Evolutionary conservation across 1,140 invertebrate species (phyloP).

Genomic region (Dendrolimus punctatus): DNA sequence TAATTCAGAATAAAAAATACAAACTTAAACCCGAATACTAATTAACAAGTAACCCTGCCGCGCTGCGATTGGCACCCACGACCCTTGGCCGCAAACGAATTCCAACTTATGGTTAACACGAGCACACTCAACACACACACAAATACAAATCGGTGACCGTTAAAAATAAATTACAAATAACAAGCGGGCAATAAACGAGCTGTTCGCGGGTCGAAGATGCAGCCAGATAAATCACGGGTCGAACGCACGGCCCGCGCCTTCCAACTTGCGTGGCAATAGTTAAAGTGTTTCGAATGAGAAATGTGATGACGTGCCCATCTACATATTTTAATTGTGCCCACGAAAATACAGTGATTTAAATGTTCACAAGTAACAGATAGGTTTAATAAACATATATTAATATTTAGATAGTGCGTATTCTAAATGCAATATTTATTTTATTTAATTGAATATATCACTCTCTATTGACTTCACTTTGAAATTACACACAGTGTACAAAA

Average conservation of each 20-base stretch:
- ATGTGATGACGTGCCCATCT: slow-evolving; percentile 36
- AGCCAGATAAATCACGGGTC: slow-evolving; percentile 60
- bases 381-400: no score
- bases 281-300: slow-evolving; percentile 49
- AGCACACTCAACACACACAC: slow-evolving; percentile 32
- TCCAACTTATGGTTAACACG: slow-evolving; percentile 29
- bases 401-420: no score
- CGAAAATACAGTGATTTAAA: slow-evolving; percentile 14
- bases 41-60: slow-evolving; percentile 15
- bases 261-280: slow-evolving; percentile 36
- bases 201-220: slow-evolving; percentile 64
- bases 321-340: slow-evolving; percentile 20
- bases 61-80: slow-evolving; percentile 9
- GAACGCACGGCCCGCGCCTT: slow-evolving; percentile 14
- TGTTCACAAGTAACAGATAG: background rate
- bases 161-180: slow-evolving; percentile 72
- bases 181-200: slow-evolving; percentile 63
- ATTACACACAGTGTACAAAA: no score
- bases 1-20: no score
- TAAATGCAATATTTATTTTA: no score
- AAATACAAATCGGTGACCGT: slow-evolving; percentile 61
- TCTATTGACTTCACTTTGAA: no score
- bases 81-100: slow-evolving; percentile 11
- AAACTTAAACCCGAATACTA: slow-evolving; percentile 4
- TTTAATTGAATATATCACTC: no score